phyloP scores from a whole-genome alignment of 2,888 invertebrate genomes.

The Melanostoma scalare region DNA sequence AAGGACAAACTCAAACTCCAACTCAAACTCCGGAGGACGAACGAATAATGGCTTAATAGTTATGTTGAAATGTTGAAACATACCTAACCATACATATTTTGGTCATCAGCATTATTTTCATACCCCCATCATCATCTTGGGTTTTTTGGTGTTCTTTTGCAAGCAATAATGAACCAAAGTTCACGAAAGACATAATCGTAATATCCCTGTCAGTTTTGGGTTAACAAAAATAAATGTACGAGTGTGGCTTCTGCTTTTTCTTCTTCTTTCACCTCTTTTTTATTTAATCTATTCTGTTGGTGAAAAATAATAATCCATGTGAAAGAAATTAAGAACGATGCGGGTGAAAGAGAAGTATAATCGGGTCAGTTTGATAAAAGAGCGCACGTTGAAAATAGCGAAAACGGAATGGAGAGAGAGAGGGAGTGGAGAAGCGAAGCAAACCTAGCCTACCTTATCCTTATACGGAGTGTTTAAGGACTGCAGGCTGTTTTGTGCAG shows the following conservation, averaged over 20 bases:
- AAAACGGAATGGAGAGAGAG: background rate
- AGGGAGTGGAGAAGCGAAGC: slow-evolving; percentile 26
- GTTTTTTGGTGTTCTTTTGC: slow-evolving; percentile 36
- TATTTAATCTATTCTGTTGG: slow-evolving; percentile 68
- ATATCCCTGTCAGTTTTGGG: slow-evolving; percentile 58
- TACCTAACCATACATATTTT: slow-evolving; percentile 27
- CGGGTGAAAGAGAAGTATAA: slow-evolving; percentile 45
- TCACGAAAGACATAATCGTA: slow-evolving; percentile 54
- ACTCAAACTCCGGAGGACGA: slow-evolving; percentile 6
- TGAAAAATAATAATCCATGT: slow-evolving; percentile 62
- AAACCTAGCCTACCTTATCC: slow-evolving; percentile 22
- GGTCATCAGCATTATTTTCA: slow-evolving; percentile 47
- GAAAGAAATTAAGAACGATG: slow-evolving; percentile 31
- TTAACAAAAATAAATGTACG: background rate
- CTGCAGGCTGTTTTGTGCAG: slow-evolving; percentile 63
- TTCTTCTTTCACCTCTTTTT: slow-evolving; percentile 33
- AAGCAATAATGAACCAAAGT: slow-evolving; percentile 53
- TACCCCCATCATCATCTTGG: slow-evolving; percentile 33
- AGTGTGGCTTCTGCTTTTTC: slow-evolving; percentile 16
- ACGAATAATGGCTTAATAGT: slow-evolving; percentile 64
- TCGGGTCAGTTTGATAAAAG: slow-evolving; percentile 73
- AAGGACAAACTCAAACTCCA: slow-evolving; percentile 7
- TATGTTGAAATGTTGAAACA: slow-evolving; percentile 24
- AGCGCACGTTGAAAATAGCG: slow-evolving; percentile 35
- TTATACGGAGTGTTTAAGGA: slow-evolving; percentile 54